These are phyloP conservation scores for Drosophila ohnishii DNA, from an alignment of 1,140 invertebrate genomes.

Conservation along the genomic window DNA sequence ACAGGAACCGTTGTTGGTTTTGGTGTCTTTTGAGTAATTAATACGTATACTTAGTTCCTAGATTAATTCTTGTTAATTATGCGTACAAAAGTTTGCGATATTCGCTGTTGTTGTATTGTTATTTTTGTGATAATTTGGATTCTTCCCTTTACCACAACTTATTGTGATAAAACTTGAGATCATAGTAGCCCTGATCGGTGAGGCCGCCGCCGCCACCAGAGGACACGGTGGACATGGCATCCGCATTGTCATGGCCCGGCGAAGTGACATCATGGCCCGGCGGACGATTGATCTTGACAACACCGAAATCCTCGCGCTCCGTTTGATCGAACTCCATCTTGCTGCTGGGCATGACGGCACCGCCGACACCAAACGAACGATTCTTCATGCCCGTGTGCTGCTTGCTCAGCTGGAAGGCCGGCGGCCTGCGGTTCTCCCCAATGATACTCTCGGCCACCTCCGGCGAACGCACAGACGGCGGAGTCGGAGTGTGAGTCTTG, in stretches of 20 bases:
- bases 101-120: slow-evolving; percentile 25
- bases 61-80: slow-evolving; percentile 49
- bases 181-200: slow-evolving; percentile 86
- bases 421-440: slow-evolving; percentile 61
- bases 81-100: slow-evolving; percentile 62
- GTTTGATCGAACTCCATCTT: slow-evolving; percentile 82
- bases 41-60: slow-evolving; percentile 41
- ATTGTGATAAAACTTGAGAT: slow-evolving; percentile 87
- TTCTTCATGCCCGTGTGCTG: slow-evolving; percentile 82
- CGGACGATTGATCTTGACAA: slow-evolving; percentile 80
- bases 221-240: slow-evolving; percentile 71
- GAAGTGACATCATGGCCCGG: slow-evolving; percentile 63
- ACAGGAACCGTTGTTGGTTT: slow-evolving; percentile 58
- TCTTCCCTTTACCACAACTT: slow-evolving; percentile 85
- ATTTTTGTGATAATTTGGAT: not conserved
- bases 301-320: slow-evolving; percentile 76
- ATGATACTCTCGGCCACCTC: slow-evolving; percentile 69
- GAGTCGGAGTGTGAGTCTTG: slow-evolving; percentile 57
- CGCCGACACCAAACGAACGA: slow-evolving; percentile 77
- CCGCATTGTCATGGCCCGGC: slow-evolving; percentile 66
- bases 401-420: slow-evolving; percentile 77
- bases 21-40: slow-evolving; percentile 41
- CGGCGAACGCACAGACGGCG: slow-evolving; percentile 58
- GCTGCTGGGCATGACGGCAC: slow-evolving; percentile 75
- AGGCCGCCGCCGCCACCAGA: slow-evolving; percentile 63